A percentile compares a stretch with the other conserved stretches of the same genome.
phyloP scores from a whole-genome alignment of 1,140 invertebrate species.

The Drosophila micromelanica region DNA sequence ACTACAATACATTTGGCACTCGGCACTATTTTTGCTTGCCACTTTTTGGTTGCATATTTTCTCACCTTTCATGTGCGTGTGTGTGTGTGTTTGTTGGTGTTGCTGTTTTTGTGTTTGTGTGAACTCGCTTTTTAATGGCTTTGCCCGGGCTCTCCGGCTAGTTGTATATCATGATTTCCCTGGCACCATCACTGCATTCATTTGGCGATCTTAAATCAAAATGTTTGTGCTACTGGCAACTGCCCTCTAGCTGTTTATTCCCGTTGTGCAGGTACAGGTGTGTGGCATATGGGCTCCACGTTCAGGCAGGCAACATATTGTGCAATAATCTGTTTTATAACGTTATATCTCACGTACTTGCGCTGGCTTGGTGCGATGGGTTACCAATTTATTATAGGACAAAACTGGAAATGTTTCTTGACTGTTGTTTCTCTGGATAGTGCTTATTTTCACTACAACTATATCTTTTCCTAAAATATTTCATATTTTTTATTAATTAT shows the following conservation, averaged over 20 bases:
- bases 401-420: no score
- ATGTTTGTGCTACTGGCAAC: constrained; percentile 32
- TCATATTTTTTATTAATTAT: no score
- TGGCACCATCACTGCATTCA: constrained; percentile 58
- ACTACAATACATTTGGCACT: constrained; percentile 81
- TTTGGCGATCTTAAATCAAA: constrained; percentile 76
- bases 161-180: constrained; percentile 70
- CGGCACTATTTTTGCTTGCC: constrained; percentile 74
- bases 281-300: constrained; percentile 3
- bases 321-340: neutral
- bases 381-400: no score
- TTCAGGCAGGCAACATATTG: neutral
- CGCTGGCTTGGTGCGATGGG: no score
- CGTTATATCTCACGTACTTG: no score
- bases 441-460: no score
- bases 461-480: no score
- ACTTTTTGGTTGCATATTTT: constrained; percentile 68
- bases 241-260: constrained; percentile 15
- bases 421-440: no score
- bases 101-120: constrained; percentile 1
- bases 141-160: constrained; percentile 28
- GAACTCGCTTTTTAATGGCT: constrained; percentile 60
- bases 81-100: constrained; percentile 5
- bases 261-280: neutral
- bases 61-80: constrained; percentile 57